Percentiles rank a stretch among this genome's conserved stretches.
Conservation (phyloP, 2,797 vertebrate genomes). For the Macroramphosus scolopax region DNA sequence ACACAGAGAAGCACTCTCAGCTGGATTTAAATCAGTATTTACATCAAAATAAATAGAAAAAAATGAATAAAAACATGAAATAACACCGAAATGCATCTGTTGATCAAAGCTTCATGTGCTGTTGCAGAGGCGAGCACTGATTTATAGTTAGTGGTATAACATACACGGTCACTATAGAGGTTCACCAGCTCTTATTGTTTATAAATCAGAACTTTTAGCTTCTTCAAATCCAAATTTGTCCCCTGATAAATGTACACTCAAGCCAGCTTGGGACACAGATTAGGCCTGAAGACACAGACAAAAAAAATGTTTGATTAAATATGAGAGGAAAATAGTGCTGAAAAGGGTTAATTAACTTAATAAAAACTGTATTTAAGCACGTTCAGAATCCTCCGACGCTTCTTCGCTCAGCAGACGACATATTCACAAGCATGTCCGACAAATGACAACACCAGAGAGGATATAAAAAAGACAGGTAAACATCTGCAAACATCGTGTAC, state of each 20-base stretch:
- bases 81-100: conserved; percentile 48
- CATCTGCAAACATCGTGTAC: conserved; percentile 45
- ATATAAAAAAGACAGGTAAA: conserved; percentile 61
- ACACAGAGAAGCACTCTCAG: conserved; percentile 59
- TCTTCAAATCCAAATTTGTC: conserved; percentile 18
- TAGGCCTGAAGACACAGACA: conserved; percentile 27
- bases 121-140: conserved; percentile 31
- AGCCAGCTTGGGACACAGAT: conserved; percentile 41
- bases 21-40: conserved; percentile 57
- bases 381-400: too few species aligned
- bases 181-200: conserved; percentile 33
- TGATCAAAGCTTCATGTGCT: conserved; percentile 46
- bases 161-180: conserved; percentile 36
- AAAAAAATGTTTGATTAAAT: conserved; percentile 26
- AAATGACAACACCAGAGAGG: conserved; percentile 39
- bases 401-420: too few species aligned
- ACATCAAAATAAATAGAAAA: conserved; percentile 55
- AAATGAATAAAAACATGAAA: conserved; percentile 55
- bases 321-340: conserved; percentile 34
- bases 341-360: background rate
- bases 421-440: conserved; percentile 55
- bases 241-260: conserved; percentile 60
- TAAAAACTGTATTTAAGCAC: background rate
- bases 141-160: conserved; percentile 34
- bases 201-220: conserved; percentile 26